A percentile compares a stretch with the other conserved stretches of the same genome.
These are phyloP conservation scores for Apamea monoglypha DNA, from an alignment of 2,888 invertebrate genomes.

Conservation along the genomic window DNA sequence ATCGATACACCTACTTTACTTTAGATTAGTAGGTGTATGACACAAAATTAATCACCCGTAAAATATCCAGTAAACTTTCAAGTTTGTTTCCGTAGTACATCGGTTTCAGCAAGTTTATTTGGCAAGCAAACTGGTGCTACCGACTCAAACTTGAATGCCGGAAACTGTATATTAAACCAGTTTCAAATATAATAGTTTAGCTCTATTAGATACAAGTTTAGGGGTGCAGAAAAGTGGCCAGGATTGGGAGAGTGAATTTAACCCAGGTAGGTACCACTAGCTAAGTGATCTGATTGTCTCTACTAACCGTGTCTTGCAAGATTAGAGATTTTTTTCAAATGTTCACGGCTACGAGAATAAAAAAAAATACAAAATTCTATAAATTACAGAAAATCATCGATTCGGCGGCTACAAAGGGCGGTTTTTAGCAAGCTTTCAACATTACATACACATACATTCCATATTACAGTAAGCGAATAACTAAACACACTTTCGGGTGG, in stretches of 20 bases:
- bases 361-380: too few relatives aligned
- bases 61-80: constrained; percentile 47
- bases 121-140: constrained; percentile 51
- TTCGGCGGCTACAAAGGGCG: neutral
- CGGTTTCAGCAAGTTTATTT: constrained; percentile 51
- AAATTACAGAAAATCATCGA: neutral
- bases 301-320: neutral
- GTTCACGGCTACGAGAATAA: too few relatives aligned
- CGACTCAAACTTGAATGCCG: constrained; percentile 44
- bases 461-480: too few relatives aligned
- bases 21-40: constrained; percentile 3
- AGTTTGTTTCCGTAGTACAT: constrained; percentile 47
- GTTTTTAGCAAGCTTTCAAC: neutral
- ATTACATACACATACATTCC: neutral
- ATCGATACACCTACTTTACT: neutral
- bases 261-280: too few relatives aligned
- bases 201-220: constrained; percentile 15
- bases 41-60: constrained; percentile 46
- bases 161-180: constrained; percentile 52
- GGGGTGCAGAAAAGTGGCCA: neutral
- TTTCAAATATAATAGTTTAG: constrained; percentile 39
- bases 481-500: constrained; percentile 83
- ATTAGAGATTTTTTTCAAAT: too few relatives aligned
- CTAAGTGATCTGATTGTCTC: neutral
- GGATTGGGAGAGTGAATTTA: neutral